Conservation (phyloP, 2,797 vertebrate genomes). For the Philypnodon macrostomus region DNA sequence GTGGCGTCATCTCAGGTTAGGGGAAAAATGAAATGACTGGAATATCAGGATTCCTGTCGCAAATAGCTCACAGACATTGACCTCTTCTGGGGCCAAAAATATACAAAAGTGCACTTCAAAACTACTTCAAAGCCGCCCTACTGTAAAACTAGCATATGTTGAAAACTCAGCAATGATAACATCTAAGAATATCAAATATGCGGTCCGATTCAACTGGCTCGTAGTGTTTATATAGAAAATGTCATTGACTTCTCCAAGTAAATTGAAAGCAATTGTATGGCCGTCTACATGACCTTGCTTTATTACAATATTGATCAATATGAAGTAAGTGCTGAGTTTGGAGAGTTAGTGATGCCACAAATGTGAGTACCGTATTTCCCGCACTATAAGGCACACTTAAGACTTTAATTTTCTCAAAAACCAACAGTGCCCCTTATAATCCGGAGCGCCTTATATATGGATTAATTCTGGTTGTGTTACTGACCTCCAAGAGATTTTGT, state of each 20-base stretch:
- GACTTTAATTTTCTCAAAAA: too few relatives aligned
- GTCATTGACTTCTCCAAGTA: slow-evolving; percentile 46
- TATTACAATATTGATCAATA: slow-evolving; percentile 46
- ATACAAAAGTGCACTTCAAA: slow-evolving; percentile 24
- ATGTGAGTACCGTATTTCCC: slow-evolving; percentile 28
- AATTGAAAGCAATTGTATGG: slow-evolving; percentile 51
- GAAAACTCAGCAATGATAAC: slow-evolving; percentile 30
- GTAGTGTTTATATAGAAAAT: slow-evolving; percentile 42
- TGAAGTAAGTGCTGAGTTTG: slow-evolving; percentile 27
- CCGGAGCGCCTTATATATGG: too few relatives aligned
- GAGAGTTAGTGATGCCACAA: slow-evolving; percentile 30
- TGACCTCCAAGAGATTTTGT: too few relatives aligned
- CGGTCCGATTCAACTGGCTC: slow-evolving; percentile 26
- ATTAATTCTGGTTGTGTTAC: too few relatives aligned
- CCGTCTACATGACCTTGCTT: slow-evolving; percentile 25
- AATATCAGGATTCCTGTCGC: slow-evolving; percentile 34
- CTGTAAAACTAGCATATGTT: slow-evolving; percentile 24
- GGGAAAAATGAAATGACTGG: slow-evolving; percentile 31
- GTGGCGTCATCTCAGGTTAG: slow-evolving; percentile 42
- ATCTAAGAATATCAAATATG: slow-evolving; percentile 22
- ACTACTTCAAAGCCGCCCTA: slow-evolving; percentile 6
- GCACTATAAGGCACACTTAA: too few relatives aligned
- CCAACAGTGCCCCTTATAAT: too few relatives aligned
- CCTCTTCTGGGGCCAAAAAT: slow-evolving; percentile 20
- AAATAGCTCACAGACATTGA: slow-evolving; percentile 38